Evolutionary conservation across 2,888 invertebrate species (phyloP).

Genomic region (Meteorus cinctellus): DNA sequence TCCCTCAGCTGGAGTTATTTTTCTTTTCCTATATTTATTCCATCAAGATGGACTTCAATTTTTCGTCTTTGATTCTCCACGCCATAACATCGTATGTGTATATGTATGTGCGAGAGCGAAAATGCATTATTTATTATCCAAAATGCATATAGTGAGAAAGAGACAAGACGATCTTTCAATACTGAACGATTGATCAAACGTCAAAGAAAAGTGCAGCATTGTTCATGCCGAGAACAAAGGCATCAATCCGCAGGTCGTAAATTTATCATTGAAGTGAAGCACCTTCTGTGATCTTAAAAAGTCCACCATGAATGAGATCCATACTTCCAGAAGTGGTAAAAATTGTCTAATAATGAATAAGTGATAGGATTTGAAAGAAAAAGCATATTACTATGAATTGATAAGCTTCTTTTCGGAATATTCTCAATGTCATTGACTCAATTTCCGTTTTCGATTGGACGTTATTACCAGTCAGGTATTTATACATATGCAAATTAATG

Average conservation of each 20-base stretch:
- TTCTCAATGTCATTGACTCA: background rate
- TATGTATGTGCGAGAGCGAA: background rate
- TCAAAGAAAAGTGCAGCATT: constrained; percentile 12
- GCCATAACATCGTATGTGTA: background rate
- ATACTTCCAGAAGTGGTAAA: background rate
- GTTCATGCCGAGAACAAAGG: constrained; percentile 20
- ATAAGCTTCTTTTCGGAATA: background rate
- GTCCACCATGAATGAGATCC: background rate
- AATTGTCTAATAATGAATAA: background rate
- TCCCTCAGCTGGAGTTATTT: constrained; percentile 50
- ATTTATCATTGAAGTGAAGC: background rate
- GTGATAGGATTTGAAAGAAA: background rate
- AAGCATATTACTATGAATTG: background rate
- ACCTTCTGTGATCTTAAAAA: background rate
- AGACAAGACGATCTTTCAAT: constrained; percentile 42
- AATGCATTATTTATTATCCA: background rate
- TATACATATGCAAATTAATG: background rate
- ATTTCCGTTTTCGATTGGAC: background rate
- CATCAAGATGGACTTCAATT: constrained; percentile 32
- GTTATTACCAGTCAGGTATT: too few relatives aligned
- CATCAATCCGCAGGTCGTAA: constrained; percentile 15
- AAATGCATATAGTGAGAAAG: constrained; percentile 12
- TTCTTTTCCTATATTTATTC: constrained; percentile 50
- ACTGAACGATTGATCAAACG: constrained; percentile 30
- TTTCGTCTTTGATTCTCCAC: constrained; percentile 46